These are phyloP conservation scores for Cepaea hortensis DNA, from an alignment of 2,888 invertebrate genomes.

Conservation along the genomic window DNA sequence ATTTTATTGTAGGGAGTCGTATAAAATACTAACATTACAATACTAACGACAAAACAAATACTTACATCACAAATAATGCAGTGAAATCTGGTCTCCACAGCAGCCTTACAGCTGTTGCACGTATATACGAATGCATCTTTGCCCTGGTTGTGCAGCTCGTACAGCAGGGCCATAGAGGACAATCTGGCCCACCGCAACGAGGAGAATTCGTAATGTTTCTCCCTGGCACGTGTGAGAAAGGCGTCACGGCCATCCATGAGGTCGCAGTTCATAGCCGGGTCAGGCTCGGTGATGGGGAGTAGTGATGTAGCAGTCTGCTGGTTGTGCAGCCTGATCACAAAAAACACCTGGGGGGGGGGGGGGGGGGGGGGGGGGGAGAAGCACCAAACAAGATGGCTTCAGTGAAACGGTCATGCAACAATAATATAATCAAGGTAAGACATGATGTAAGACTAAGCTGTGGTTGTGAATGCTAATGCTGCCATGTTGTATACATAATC, in stretches of 20 bases:
- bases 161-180: constrained; percentile 97
- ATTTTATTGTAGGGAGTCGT: too few relatives aligned
- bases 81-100: constrained; percentile 97
- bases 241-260: constrained; percentile 99
- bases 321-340: constrained; percentile 97
- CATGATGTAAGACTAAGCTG: too few relatives aligned
- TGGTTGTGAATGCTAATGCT: too few relatives aligned
- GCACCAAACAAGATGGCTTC: background rate
- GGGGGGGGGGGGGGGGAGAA: background rate
- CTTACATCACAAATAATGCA: constrained; percentile 94
- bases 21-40: too few relatives aligned
- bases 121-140: constrained; percentile 98
- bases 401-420: background rate
- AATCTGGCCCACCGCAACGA: constrained; percentile 94
- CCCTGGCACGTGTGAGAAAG: constrained; percentile 97
- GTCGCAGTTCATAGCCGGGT: constrained; percentile 95
- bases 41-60: too few relatives aligned
- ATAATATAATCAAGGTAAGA: background rate
- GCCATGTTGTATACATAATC: too few relatives aligned
- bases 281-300: constrained; percentile 96
- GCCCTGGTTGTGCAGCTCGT: constrained; percentile 98
- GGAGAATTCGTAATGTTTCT: constrained; percentile 99
- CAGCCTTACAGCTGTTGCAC: constrained; percentile 96
- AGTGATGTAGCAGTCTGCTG: constrained; percentile 92
- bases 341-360: constrained; percentile 85